Conservation (phyloP, 1,140 invertebrate genomes). For the Phthorimaea operculella region DNA sequence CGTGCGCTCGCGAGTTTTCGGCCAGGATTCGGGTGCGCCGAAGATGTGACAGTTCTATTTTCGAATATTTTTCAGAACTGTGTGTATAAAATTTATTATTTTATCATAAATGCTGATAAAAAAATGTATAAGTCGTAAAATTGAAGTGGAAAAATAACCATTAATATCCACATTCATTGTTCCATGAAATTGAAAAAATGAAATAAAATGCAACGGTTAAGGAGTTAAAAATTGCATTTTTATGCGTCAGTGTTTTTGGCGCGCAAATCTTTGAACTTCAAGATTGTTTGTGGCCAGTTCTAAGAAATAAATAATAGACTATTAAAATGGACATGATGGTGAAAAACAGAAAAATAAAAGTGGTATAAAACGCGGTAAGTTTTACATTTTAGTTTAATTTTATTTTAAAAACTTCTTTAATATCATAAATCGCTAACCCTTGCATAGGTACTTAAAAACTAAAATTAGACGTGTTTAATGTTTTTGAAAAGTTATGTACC, state of each 20-base stretch:
- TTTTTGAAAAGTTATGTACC: no score
- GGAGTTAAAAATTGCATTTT: conserved; percentile 36
- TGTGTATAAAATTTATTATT: not conserved
- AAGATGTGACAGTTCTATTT: conserved; percentile 4
- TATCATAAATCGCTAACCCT: no score
- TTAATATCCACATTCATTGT: conserved; percentile 16
- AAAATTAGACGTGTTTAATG: no score
- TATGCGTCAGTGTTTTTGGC: conserved; percentile 37
- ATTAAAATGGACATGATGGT: not conserved
- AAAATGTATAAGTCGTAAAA: not conserved
- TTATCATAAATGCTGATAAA: not conserved
- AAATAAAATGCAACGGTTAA: conserved; percentile 29
- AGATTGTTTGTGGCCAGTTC: not conserved
- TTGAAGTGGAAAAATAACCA: not conserved
- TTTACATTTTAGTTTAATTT: no score
- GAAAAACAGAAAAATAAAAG: not conserved
- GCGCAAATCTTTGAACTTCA: conserved; percentile 16
- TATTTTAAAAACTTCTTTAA: no score
- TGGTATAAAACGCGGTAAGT: no score
- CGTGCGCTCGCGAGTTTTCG: conserved; percentile 2
- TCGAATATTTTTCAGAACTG: not conserved
- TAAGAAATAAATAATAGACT: not conserved
- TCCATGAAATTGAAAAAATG: conserved; percentile 52
- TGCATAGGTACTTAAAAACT: no score
- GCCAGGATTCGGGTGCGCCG: not conserved